Conservation (phyloP, 2,113 vertebrate species). For the Hyperopisus bebe region DNA sequence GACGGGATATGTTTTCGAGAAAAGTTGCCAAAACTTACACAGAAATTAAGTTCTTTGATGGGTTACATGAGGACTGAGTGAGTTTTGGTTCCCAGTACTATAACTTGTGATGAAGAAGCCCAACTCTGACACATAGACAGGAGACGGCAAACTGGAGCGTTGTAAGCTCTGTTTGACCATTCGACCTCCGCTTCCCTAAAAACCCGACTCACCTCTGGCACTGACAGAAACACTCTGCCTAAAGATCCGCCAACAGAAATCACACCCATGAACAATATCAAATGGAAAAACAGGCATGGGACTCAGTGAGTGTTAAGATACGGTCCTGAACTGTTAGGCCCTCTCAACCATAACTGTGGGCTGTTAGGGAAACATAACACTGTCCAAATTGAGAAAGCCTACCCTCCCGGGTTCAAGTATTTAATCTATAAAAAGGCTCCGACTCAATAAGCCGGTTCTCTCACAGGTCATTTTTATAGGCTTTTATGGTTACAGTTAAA, state of each 20-base stretch:
- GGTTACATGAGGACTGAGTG: neutral
- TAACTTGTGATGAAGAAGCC: neutral
- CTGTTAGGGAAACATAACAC: neutral
- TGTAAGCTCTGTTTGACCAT: neutral
- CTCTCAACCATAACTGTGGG: neutral
- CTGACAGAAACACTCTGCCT: neutral
- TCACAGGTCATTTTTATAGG: neutral
- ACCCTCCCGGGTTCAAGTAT: neutral
- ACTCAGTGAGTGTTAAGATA: neutral
- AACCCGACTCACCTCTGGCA: neutral
- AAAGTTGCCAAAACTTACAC: neutral
- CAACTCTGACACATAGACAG: neutral
- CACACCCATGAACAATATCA: neutral
- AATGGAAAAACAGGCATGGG: neutral
- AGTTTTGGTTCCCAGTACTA: neutral
- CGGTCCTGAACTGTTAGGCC: neutral
- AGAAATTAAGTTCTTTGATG: neutral
- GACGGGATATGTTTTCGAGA: neutral
- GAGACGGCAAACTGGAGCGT: neutral
- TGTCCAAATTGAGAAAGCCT: neutral
- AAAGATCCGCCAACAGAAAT: neutral
- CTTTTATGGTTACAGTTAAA: neutral
- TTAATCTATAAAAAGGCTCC: neutral
- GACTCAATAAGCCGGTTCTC: neutral
- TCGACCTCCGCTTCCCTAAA: neutral